Percentiles rank a stretch among this genome's conserved stretches.
Conservation (phyloP, 2,797 vertebrate species). For the Lithobates sylvaticus region DNA sequence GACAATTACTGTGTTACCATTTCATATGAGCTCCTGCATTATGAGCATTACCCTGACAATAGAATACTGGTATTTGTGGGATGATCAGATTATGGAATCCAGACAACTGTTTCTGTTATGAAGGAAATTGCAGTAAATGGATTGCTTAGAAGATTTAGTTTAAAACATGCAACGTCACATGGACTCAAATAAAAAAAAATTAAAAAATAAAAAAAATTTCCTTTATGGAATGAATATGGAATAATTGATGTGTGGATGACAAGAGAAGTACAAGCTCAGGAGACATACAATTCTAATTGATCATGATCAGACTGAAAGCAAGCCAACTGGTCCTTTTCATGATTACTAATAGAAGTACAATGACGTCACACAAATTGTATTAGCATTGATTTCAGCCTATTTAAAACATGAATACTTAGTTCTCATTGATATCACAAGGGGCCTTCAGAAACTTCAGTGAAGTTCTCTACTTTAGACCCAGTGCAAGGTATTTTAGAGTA, state of each 20-base stretch:
- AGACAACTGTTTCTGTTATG: not conserved
- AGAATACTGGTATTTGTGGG: not conserved
- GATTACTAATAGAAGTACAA: no score
- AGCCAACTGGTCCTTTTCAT: not conserved
- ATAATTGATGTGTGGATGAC: no score
- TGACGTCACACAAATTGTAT: no score
- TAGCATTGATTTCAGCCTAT: no score
- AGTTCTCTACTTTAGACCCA: no score
- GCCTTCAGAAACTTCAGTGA: no score
- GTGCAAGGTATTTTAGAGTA: no score
- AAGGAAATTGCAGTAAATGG: conserved; percentile 1
- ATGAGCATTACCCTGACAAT: not conserved
- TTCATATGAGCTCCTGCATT: no score
- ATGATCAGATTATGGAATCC: conserved; percentile 5
- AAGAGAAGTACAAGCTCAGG: no score
- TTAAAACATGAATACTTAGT: no score
- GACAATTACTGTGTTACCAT: not conserved
- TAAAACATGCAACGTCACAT: not conserved
- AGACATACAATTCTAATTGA: not conserved
- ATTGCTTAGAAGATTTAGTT: not conserved
- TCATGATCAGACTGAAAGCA: not conserved
- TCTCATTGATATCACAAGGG: no score
- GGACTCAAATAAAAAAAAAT: not conserved
- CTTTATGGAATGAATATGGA: no score
- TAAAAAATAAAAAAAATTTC: not conserved